Percentiles rank a stretch among this genome's conserved stretches.
phyloP scores from a whole-genome alignment of 1,140 invertebrate species.

The Drosophila leontia region DNA sequence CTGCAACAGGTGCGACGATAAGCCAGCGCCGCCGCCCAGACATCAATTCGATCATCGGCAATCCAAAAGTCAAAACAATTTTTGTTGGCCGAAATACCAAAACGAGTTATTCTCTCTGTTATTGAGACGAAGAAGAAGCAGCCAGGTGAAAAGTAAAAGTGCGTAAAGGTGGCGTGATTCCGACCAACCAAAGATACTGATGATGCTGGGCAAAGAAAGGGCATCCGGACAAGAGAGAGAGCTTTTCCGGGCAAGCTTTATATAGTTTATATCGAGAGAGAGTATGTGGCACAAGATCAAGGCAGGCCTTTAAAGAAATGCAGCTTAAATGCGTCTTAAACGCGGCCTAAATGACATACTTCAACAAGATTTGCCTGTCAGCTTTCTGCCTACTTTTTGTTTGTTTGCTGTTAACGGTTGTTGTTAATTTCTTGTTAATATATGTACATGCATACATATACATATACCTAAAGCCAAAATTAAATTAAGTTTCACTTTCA shows the following conservation, averaged over 20 bases:
- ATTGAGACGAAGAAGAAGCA: constrained; percentile 12
- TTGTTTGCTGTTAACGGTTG: constrained; percentile 38
- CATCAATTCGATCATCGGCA: constrained; percentile 9
- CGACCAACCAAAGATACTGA: background rate
- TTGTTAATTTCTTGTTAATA: constrained; percentile 48
- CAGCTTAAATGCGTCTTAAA: constrained; percentile 13
- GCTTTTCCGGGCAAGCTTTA: constrained; percentile 1
- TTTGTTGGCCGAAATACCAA: constrained; percentile 24
- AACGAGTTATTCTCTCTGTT: constrained; percentile 33
- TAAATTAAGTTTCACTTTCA: constrained; percentile 45
- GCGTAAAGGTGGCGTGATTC: constrained; percentile 59
- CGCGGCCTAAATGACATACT: constrained; percentile 28
- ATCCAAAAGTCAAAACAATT: constrained; percentile 36
- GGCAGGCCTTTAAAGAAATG: constrained; percentile 26
- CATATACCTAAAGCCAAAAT: constrained; percentile 5
- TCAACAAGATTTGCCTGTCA: constrained; percentile 32
- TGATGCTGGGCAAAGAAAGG: constrained; percentile 15
- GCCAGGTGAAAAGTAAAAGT: constrained; percentile 62
- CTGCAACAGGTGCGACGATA: constrained; percentile 39
- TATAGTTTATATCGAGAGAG: constrained; percentile 1
- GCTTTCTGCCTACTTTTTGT: constrained; percentile 17
- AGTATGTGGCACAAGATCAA: constrained; percentile 28
- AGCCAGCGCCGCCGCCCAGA: background rate
- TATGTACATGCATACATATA: constrained; percentile 14
- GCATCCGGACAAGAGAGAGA: constrained; percentile 1